Evolutionary conservation across 2,113 vertebrate species (phyloP).

Genomic region (Gavialis gangeticus): DNA sequence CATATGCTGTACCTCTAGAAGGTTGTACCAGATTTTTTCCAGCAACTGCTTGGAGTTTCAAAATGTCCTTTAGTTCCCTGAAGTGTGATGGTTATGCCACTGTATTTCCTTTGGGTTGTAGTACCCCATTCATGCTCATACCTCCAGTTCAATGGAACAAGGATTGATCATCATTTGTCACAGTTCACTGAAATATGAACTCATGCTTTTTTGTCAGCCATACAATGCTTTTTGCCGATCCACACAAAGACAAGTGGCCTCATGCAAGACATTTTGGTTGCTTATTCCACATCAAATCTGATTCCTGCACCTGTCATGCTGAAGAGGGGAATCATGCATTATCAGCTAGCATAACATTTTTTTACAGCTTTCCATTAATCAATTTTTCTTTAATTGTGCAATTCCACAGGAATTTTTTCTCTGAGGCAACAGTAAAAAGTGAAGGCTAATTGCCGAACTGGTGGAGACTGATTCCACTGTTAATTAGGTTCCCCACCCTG

Average conservation of each 20-base stretch:
- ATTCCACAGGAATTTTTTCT: background rate
- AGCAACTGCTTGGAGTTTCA: no score
- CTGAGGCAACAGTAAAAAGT: background rate
- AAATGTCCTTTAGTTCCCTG: no score
- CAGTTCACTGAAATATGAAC: no score
- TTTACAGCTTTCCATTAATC: background rate
- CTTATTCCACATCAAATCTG: accelerated
- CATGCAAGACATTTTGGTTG: background rate
- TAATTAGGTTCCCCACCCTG: background rate
- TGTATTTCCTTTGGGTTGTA: no score
- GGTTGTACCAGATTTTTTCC: background rate
- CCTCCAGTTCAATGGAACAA: no score
- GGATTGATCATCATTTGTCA: no score
- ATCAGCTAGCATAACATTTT: background rate
- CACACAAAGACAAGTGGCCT: no score
- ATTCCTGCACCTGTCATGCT: background rate
- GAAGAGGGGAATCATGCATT: background rate
- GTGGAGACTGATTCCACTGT: background rate
- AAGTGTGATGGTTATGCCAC: no score
- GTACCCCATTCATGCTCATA: no score
- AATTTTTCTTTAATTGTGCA: background rate
- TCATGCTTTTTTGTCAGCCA: no score
- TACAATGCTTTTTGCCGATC: no score
- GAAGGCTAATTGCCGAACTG: background rate
- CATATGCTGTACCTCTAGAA: no score